A percentile compares a stretch with the other conserved stretches of the same genome.
These are phyloP conservation scores for Keiferia lycopersicella DNA, from an alignment of 2,888 invertebrate species.

Conservation along the genomic window DNA sequence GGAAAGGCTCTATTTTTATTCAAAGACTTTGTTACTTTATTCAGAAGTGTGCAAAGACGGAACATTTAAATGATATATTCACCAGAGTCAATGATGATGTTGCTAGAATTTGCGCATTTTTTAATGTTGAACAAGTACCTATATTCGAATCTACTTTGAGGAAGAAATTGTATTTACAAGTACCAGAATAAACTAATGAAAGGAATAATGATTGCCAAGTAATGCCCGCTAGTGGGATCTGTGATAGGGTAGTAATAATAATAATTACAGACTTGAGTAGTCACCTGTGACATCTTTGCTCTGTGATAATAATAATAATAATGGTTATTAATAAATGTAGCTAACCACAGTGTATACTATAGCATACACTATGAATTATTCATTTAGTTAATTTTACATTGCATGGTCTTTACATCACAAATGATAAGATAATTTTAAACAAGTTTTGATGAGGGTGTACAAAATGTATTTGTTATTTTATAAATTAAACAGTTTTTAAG, in stretches of 20 bases:
- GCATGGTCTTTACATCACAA: background rate
- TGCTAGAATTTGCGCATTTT: slow-evolving; percentile 45
- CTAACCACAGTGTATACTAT: too few relatives aligned
- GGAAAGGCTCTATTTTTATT: slow-evolving; percentile 67
- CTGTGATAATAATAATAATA: too few relatives aligned
- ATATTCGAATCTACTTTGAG: slow-evolving; percentile 59
- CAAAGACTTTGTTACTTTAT: slow-evolving; percentile 60
- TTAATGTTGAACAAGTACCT: slow-evolving; percentile 59
- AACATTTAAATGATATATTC: slow-evolving; percentile 65
- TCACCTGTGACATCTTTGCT: too few relatives aligned
- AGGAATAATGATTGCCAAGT: too few relatives aligned
- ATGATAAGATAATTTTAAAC: too few relatives aligned
- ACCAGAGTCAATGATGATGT: slow-evolving; percentile 61
- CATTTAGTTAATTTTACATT: too few relatives aligned
- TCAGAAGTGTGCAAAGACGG: slow-evolving; percentile 45
- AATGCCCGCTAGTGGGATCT: too few relatives aligned
- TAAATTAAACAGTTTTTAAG: slow-evolving; percentile 37
- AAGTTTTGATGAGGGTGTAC: background rate
- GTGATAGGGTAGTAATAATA: too few relatives aligned
- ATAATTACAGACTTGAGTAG: too few relatives aligned
- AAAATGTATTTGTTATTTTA: background rate
- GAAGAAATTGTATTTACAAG: slow-evolving; percentile 64
- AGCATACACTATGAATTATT: too few relatives aligned
- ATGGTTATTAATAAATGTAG: too few relatives aligned
- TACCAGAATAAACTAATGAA: slow-evolving; percentile 33